Evolutionary conservation across 64 coral and sea anemone genomes (phyloP).

Genomic region (Porites australiensis): DNA sequence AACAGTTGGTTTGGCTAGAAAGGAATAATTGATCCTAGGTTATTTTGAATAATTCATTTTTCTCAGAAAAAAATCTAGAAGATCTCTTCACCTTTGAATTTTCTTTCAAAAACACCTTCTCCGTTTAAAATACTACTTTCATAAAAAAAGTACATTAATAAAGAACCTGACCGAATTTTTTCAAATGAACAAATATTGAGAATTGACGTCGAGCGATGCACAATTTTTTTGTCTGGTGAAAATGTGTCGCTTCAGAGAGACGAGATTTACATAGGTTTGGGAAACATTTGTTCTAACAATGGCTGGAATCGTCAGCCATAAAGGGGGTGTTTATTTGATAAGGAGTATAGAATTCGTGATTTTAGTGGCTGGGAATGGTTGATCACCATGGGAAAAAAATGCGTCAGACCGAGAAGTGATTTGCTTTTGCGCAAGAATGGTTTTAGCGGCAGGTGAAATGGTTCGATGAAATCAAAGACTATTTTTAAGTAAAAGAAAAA

Average conservation of each 20-base stretch:
- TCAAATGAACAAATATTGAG: too few species aligned
- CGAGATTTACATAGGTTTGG: slow-evolving; percentile 37
- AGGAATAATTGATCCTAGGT: slow-evolving; percentile 85
- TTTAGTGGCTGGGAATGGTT: neutral
- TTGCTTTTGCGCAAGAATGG: slow-evolving; percentile 22
- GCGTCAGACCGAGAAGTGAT: slow-evolving; percentile 37
- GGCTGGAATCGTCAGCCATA: neutral
- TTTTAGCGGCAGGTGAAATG: slow-evolving; percentile 3
- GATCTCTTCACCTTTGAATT: slow-evolving; percentile 8
- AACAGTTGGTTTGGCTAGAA: slow-evolving; percentile 54
- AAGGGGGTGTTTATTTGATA: slow-evolving; percentile 51
- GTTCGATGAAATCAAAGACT: neutral
- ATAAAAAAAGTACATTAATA: neutral
- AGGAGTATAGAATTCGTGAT: slow-evolving; percentile 26
- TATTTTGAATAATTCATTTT: slow-evolving; percentile 91
- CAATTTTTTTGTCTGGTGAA: neutral
- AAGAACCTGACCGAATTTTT: too few species aligned
- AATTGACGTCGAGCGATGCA: neutral
- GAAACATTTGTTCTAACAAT: slow-evolving; percentile 37
- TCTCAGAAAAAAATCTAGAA: slow-evolving; percentile 28
- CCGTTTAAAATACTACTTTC: neutral
- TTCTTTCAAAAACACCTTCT: neutral
- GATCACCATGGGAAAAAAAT: slow-evolving; percentile 13
- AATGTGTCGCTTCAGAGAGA: neutral
- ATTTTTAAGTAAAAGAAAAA: slow-evolving; percentile 11